These are phyloP conservation scores for Vidua macroura DNA, from an alignment of 2,113 vertebrate genomes.

Conservation along the genomic window DNA sequence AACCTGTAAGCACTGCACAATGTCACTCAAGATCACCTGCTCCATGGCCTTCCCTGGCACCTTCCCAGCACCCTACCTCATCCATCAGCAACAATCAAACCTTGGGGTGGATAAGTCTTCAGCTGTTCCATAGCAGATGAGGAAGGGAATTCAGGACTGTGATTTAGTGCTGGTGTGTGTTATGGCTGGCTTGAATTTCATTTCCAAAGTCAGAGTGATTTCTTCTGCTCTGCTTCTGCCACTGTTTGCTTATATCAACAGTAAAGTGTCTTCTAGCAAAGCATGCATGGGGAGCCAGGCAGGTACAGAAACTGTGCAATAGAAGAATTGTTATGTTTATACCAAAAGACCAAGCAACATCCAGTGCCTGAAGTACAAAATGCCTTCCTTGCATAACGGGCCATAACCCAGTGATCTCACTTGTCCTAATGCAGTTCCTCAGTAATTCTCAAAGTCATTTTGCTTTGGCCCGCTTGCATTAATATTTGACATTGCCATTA, in stretches of 20 bases:
- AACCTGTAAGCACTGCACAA: background rate
- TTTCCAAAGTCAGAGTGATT: background rate
- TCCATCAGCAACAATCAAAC: background rate
- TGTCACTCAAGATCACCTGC: background rate
- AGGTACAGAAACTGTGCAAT: background rate
- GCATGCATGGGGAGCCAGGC: background rate
- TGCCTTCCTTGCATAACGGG: fast-evolving
- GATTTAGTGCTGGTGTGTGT: background rate
- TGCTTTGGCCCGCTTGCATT: background rate
- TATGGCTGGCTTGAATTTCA: background rate
- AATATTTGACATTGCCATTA: background rate
- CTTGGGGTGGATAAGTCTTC: background rate
- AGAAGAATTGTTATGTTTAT: background rate
- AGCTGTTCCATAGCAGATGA: background rate
- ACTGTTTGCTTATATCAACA: background rate
- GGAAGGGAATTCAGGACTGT: background rate
- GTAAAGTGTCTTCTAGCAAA: background rate
- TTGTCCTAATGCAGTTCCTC: background rate
- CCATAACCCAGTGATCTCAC: background rate
- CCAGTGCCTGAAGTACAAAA: background rate
- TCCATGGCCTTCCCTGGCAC: background rate
- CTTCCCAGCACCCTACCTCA: background rate
- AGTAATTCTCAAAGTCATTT: background rate
- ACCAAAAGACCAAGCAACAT: background rate
- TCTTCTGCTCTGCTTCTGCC: background rate